phyloP scores from a whole-genome alignment of 2,888 invertebrate species.

The Scaptomyza polygonia region DNA sequence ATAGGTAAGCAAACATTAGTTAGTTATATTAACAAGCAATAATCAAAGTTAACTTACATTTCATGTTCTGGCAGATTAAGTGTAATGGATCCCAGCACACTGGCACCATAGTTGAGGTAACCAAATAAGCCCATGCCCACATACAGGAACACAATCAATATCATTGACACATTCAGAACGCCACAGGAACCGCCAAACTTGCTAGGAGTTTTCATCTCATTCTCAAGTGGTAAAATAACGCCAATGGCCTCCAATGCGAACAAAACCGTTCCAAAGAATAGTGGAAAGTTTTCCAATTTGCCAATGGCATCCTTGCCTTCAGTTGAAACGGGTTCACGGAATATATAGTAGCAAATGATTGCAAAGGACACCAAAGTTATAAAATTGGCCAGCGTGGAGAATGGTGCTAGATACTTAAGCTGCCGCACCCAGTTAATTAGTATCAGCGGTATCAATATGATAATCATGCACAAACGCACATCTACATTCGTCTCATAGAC shows the following conservation, averaged over 20 bases:
- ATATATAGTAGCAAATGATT: constrained; percentile 93
- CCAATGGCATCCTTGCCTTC: constrained; percentile 88
- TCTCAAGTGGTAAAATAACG: constrained; percentile 93
- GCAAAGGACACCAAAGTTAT: constrained; percentile 93
- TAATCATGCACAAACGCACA: constrained; percentile 89
- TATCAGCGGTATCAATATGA: constrained; percentile 90
- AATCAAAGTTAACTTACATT: constrained; percentile 85
- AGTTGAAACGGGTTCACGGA: constrained; percentile 88
- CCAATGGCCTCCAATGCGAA: constrained; percentile 98
- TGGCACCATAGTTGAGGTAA: constrained; percentile 92
- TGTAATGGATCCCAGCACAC: constrained; percentile 92
- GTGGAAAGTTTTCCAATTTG: constrained; percentile 89
- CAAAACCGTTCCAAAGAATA: constrained; percentile 98
- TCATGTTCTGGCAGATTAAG: constrained; percentile 90
- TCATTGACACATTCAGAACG: constrained; percentile 94
- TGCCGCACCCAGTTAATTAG: constrained; percentile 91
- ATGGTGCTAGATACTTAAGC: constrained; percentile 94
- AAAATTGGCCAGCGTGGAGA: constrained; percentile 94
- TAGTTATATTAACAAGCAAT: neutral
- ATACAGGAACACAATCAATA: constrained; percentile 92
- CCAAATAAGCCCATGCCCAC: constrained; percentile 96
- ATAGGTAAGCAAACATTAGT: neutral
- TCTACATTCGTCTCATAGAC: constrained; percentile 85
- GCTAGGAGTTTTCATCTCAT: constrained; percentile 95
- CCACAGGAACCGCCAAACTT: constrained; percentile 92